A percentile compares a stretch with the other conserved stretches of the same genome.
phyloP scores from a whole-genome alignment of 2,888 invertebrate genomes.

The Aromia moschata region DNA sequence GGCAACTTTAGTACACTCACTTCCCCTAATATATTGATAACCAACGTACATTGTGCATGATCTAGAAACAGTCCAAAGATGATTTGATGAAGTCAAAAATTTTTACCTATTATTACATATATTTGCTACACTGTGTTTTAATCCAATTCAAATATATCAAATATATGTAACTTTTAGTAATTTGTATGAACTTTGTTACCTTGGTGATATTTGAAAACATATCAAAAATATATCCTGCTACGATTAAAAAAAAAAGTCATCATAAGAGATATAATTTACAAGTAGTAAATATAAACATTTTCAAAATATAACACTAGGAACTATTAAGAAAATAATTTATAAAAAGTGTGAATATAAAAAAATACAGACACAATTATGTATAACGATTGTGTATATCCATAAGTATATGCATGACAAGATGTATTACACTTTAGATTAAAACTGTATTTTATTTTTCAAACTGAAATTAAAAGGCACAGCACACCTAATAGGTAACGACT shows the following conservation, averaged over 20 bases:
- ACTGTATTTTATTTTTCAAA: neutral
- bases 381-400: slow-evolving; percentile 8
- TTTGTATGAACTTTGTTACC: too few relatives aligned
- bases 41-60: too few relatives aligned
- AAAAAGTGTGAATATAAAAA: slow-evolving; percentile 5
- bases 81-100: too few relatives aligned
- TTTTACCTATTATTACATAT: neutral
- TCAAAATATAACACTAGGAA: neutral
- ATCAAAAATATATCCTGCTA: neutral
- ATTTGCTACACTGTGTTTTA: too few relatives aligned
- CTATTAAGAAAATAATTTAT: slow-evolving; percentile 1
- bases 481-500: slow-evolving; percentile 6
- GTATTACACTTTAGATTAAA: neutral
- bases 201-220: neutral
- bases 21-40: too few relatives aligned
- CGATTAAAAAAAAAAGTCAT: neutral
- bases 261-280: neutral
- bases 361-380: neutral
- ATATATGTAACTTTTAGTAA: too few relatives aligned
- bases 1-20: too few relatives aligned
- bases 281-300: slow-evolving; percentile 8
- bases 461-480: slow-evolving; percentile 11
- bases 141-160: too few relatives aligned
- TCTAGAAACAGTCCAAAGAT: too few relatives aligned
- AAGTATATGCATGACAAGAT: slow-evolving; percentile 4